Evolutionary conservation across 2,888 invertebrate species (phyloP).

Genomic region (Oscheius sp.): DNA sequence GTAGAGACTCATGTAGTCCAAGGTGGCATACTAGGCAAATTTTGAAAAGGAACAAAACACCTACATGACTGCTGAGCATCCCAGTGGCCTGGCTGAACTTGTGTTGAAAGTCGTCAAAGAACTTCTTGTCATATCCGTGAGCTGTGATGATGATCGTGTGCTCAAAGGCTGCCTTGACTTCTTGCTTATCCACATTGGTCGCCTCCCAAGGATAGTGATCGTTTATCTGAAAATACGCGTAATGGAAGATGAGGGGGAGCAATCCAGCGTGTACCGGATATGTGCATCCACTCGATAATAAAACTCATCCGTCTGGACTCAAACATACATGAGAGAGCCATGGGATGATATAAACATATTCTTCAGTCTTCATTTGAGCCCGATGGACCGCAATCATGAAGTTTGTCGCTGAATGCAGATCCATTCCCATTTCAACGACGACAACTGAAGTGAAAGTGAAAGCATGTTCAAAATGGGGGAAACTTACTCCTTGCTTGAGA

Average conservation of each 20-base stretch:
- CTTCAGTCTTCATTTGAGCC: slow-evolving; percentile 63
- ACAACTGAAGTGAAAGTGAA: slow-evolving; percentile 56
- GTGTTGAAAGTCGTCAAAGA: slow-evolving; percentile 69
- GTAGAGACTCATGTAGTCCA: slow-evolving; percentile 71
- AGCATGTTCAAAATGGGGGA: not conserved
- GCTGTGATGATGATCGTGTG: slow-evolving; percentile 71
- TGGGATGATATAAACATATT: slow-evolving; percentile 70
- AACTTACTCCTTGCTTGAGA: slow-evolving; percentile 60
- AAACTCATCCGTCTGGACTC: not conserved
- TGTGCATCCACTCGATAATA: too few species aligned
- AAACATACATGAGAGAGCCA: slow-evolving; percentile 70
- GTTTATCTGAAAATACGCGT: slow-evolving; percentile 50
- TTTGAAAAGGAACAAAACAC: not conserved
- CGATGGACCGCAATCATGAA: slow-evolving; percentile 68
- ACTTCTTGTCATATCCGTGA: slow-evolving; percentile 72
- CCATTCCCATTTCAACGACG: slow-evolving; percentile 71
- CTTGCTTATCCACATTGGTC: slow-evolving; percentile 68
- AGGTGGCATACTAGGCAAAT: slow-evolving; percentile 65
- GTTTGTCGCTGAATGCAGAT: slow-evolving; percentile 63
- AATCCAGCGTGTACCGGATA: too few species aligned
- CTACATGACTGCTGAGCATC: slow-evolving; percentile 67
- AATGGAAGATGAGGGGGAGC: too few species aligned
- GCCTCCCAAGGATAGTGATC: slow-evolving; percentile 73
- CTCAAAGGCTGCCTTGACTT: slow-evolving; percentile 69
- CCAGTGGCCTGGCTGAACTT: slow-evolving; percentile 68